Evolutionary conservation across 2,888 invertebrate genomes (phyloP).

Genomic region (Tigriopus californicus): DNA sequence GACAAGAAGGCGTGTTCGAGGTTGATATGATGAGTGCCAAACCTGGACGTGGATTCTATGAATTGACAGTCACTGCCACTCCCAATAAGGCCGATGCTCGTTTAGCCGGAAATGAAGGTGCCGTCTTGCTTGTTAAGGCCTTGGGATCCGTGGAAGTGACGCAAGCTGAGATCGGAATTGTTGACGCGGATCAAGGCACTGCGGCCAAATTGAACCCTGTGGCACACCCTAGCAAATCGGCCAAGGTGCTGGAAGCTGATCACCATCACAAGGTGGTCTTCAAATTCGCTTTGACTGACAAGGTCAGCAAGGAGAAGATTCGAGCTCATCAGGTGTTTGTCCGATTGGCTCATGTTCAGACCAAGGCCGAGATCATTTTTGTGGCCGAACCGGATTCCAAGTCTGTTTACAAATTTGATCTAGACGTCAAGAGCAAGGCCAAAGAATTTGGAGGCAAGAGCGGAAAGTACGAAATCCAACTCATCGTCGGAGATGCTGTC

Average conservation of each 20-base stretch:
- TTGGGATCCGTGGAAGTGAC: slow-evolving; percentile 55
- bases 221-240: slow-evolving; percentile 48
- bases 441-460: slow-evolving; percentile 55
- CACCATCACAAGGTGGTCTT: slow-evolving; percentile 69
- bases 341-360: slow-evolving; percentile 41
- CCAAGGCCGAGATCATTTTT: slow-evolving; percentile 65
- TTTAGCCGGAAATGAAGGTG: slow-evolving; percentile 36
- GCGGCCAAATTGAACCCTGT: slow-evolving; percentile 46
- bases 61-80: slow-evolving; percentile 52
- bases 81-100: slow-evolving; percentile 39
- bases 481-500: slow-evolving; percentile 78
- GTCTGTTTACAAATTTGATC: slow-evolving; percentile 59
- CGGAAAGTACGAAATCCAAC: slow-evolving; percentile 57
- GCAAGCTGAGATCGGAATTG: slow-evolving; percentile 63
- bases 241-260: slow-evolving; percentile 56
- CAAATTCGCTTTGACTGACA: slow-evolving; percentile 58
- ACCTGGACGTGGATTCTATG: slow-evolving; percentile 67
- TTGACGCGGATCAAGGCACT: slow-evolving; percentile 72
- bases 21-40: slow-evolving; percentile 56
- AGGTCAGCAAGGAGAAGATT: slow-evolving; percentile 37
- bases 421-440: slow-evolving; percentile 62
- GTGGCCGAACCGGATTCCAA: slow-evolving; percentile 64
- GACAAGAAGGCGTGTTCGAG: background rate
- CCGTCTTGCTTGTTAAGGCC: slow-evolving; percentile 30
- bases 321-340: slow-evolving; percentile 52